Percentiles rank a stretch among this genome's conserved stretches.
Conservation (phyloP, 2,113 vertebrate genomes). For the Sinocyclocheilus maitianheensis region DNA sequence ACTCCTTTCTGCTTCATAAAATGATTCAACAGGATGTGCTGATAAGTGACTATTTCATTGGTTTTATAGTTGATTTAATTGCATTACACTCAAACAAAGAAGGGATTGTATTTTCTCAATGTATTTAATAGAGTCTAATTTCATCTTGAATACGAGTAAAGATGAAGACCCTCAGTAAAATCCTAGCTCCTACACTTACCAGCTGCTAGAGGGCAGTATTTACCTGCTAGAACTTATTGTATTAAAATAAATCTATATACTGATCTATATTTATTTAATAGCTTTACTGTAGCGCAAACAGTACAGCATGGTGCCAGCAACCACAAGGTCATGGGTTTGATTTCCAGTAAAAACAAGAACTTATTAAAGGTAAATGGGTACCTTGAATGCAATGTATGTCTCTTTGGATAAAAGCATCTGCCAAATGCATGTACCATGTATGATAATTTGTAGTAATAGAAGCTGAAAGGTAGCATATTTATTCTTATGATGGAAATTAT, state of each 20-base stretch:
- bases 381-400: background rate
- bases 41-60: background rate
- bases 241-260: no score
- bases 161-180: background rate
- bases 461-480: background rate
- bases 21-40: background rate
- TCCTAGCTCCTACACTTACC: background rate
- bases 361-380: background rate
- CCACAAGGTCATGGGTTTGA: background rate
- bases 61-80: background rate
- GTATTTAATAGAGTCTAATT: background rate
- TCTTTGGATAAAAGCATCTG: background rate
- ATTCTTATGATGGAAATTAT: background rate
- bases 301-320: background rate
- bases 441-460: background rate
- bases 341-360: background rate
- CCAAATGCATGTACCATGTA: background rate
- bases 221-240: background rate
- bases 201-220: slow-evolving; percentile 55
- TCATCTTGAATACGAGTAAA: background rate
- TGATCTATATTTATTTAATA: background rate
- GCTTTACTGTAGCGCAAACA: background rate
- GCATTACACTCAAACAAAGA: background rate
- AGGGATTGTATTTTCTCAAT: background rate
- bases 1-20: background rate